Percentiles rank a stretch among this genome's conserved stretches.
phyloP scores from a whole-genome alignment of 2,797 vertebrate genomes.

The Chaetophractus vellerosus region DNA sequence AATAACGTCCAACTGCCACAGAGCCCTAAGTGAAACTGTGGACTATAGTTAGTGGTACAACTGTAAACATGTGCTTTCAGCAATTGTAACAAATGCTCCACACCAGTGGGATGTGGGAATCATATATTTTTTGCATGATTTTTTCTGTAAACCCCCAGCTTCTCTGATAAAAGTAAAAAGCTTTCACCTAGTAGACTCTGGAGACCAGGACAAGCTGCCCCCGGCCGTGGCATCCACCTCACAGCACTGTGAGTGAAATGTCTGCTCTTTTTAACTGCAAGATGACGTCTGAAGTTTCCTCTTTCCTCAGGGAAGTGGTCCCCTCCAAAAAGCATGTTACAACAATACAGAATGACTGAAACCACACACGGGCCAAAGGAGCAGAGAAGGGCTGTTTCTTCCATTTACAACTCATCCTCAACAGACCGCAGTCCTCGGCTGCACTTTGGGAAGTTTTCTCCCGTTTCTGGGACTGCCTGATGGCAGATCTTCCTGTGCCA shows the following conservation, averaged over 20 bases:
- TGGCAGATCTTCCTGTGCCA: neutral
- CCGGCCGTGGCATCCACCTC: neutral
- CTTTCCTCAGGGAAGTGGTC: slow-evolving; percentile 51
- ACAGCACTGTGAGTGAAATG: neutral
- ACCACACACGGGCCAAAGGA: neutral
- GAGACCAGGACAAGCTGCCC: fast-evolving
- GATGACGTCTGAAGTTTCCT: slow-evolving; percentile 75
- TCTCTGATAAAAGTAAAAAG: too few relatives aligned
- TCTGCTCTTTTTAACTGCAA: slow-evolving; percentile 64
- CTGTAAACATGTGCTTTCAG: too few relatives aligned
- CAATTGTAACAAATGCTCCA: too few relatives aligned
- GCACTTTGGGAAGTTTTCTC: neutral
- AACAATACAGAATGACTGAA: slow-evolving; percentile 58
- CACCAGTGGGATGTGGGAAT: too few relatives aligned
- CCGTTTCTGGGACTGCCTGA: neutral
- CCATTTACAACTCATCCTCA: fast-evolving
- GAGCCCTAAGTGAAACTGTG: too few relatives aligned
- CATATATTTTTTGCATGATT: too few relatives aligned
- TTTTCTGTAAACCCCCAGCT: too few relatives aligned
- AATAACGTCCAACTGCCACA: too few relatives aligned
- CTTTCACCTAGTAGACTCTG: too few relatives aligned
- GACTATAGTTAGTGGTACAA: too few relatives aligned
- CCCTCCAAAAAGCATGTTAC: slow-evolving; percentile 67
- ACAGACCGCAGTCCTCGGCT: neutral
- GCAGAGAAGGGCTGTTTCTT: neutral